Conservation (phyloP, 2,113 vertebrate species). For the Antennarius striatus region DNA sequence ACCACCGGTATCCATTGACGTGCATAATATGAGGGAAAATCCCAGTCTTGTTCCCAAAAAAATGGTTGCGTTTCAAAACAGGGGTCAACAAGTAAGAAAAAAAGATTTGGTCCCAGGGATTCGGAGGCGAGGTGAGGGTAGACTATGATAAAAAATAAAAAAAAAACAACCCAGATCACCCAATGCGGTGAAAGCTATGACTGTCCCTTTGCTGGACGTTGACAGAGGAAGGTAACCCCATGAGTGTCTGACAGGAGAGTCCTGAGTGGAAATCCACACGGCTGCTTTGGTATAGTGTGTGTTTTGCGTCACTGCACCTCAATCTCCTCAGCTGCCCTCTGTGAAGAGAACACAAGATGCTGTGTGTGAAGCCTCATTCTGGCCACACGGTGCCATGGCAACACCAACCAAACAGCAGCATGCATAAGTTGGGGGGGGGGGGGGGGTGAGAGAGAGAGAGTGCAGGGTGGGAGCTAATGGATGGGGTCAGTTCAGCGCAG, state of each 20-base stretch:
- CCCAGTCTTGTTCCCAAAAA: conserved; percentile 68
- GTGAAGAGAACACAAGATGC: conserved; percentile 94
- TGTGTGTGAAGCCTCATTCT: conserved; percentile 85
- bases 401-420: conserved; percentile 76
- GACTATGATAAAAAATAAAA: not conserved
- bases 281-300: conserved; percentile 53
- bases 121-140: not conserved
- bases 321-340: conserved; percentile 83
- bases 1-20: conserved; percentile 86
- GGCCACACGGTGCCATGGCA: conserved; percentile 76
- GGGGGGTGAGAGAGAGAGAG: conserved; percentile 51
- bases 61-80: conserved; percentile 61
- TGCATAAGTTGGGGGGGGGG: conserved; percentile 52
- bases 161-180: conserved; percentile 12
- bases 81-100: conserved; percentile 14
- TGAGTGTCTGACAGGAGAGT: conserved; percentile 52
- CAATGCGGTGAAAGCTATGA: not conserved
- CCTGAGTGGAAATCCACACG: conserved; percentile 70
- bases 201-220: conserved; percentile 33
- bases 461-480: conserved; percentile 32
- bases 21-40: conserved; percentile 85
- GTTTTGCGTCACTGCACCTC: conserved; percentile 72
- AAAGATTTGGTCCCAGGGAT: not conserved
- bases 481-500: conserved; percentile 36
- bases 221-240: conserved; percentile 30